Evolutionary conservation across 2,797 vertebrate species (phyloP).

Genomic region (Atherinosoma microstoma): DNA sequence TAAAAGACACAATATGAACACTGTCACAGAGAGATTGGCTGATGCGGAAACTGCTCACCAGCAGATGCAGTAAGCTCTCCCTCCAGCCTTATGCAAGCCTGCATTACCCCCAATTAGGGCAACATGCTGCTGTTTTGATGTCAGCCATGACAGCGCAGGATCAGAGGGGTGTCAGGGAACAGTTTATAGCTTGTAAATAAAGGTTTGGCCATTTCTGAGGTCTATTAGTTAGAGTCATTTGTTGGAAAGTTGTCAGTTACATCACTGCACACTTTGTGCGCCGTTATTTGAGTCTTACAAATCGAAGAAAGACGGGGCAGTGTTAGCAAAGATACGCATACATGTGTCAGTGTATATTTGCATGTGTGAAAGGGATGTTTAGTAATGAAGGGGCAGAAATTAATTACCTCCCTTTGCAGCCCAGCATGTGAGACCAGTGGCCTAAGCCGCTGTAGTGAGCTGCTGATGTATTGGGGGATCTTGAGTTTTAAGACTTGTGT

Average conservation of each 20-base stretch:
- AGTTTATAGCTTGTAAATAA: constrained; percentile 44
- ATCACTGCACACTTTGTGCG: constrained; percentile 44
- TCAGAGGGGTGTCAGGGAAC: constrained; percentile 26
- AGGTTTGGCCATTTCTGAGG: constrained; percentile 62
- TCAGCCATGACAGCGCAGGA: constrained; percentile 32
- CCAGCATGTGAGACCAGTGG: constrained; percentile 53
- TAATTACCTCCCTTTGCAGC: constrained; percentile 45
- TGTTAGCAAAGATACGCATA: constrained; percentile 4
- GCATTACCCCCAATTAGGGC: constrained; percentile 56
- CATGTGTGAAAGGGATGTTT: constrained; percentile 25
- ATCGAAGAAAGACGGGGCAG: constrained; percentile 9
- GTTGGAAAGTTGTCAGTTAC: constrained; percentile 63
- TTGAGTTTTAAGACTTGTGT: constrained; percentile 70
- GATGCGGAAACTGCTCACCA: constrained; percentile 21
- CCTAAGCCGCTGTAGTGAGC: constrained; percentile 55
- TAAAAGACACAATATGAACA: constrained; percentile 1
- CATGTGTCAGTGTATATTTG: constrained; percentile 29
- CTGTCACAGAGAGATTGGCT: constrained; percentile 4
- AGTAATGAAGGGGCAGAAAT: constrained; percentile 36
- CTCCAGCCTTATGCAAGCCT: constrained; percentile 25
- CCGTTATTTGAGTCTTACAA: constrained; percentile 26
- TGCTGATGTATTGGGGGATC: constrained; percentile 58
- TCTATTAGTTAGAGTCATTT: constrained; percentile 62
- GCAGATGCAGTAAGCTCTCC: constrained; percentile 24
- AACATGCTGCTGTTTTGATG: constrained; percentile 44